A percentile compares a stretch with the other conserved stretches of the same genome.
Evolutionary conservation across 2,113 vertebrate genomes (phyloP).

Genomic region (Callaeas wilsoni): DNA sequence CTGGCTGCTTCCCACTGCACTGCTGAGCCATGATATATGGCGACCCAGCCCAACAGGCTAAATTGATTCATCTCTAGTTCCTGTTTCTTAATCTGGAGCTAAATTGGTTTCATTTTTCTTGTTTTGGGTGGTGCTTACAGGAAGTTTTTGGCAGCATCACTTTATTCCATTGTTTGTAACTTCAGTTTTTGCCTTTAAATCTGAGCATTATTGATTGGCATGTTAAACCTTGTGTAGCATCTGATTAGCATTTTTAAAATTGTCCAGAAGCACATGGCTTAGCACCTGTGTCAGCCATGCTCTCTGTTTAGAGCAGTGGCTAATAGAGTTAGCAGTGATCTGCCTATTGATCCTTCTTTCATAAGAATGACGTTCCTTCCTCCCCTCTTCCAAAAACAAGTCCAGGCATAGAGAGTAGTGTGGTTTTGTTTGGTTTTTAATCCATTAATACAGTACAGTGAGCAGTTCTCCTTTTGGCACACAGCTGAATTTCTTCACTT

Average conservation of each 20-base stretch:
- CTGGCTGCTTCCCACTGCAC: slow-evolving; percentile 62
- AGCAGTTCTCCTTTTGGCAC: background rate
- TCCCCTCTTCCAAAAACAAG: slow-evolving; percentile 56
- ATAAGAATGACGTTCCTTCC: slow-evolving; percentile 23
- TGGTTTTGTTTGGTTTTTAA: background rate
- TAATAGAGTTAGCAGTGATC: slow-evolving; percentile 59
- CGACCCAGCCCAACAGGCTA: slow-evolving; percentile 71
- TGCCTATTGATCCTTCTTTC: slow-evolving; percentile 35
- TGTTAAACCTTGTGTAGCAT: slow-evolving; percentile 26
- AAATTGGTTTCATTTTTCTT: slow-evolving; percentile 90
- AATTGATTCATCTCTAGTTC: slow-evolving; percentile 86
- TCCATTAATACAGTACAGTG: slow-evolving; percentile 6
- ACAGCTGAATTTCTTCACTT: background rate
- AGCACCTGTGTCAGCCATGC: slow-evolving; percentile 49
- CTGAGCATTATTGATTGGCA: slow-evolving; percentile 52
- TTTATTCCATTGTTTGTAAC: slow-evolving; percentile 68
- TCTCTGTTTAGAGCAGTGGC: slow-evolving; percentile 13
- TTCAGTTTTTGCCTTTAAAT: slow-evolving; percentile 67
- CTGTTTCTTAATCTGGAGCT: slow-evolving; percentile 86
- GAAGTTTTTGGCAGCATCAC: slow-evolving; percentile 70
- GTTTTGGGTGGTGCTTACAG: slow-evolving; percentile 67
- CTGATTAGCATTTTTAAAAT: slow-evolving; percentile 66
- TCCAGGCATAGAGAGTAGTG: background rate
- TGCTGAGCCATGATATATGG: slow-evolving; percentile 79
- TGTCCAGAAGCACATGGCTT: slow-evolving; percentile 59